phyloP scores from a whole-genome alignment of 2,888 invertebrate genomes.

The Rhogogaster chlorosoma region DNA sequence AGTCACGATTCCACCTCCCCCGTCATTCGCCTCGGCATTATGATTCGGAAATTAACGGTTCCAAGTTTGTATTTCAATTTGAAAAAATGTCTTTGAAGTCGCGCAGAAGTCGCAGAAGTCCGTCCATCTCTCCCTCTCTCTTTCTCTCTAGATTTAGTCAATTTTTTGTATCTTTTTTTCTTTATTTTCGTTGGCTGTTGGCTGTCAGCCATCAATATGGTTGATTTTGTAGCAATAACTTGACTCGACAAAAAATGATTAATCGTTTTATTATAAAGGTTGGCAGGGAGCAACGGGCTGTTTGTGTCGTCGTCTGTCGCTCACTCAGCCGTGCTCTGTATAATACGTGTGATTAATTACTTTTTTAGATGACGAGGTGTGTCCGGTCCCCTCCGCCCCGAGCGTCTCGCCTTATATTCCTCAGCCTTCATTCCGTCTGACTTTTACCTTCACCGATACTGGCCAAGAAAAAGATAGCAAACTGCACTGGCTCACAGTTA shows the following conservation, averaged over 20 bases:
- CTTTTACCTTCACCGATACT: not conserved
- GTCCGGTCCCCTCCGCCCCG: not conserved
- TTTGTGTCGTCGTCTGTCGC: conserved; percentile 59
- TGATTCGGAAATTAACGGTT: not conserved
- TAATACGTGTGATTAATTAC: conserved; percentile 60
- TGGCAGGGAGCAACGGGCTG: conserved; percentile 58
- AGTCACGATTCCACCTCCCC: conserved; percentile 59
- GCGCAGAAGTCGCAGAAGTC: not conserved
- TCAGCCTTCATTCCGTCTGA: not conserved
- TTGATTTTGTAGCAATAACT: conserved; percentile 57
- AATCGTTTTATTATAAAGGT: conserved; percentile 60
- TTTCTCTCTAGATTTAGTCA: not conserved
- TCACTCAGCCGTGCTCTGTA: conserved; percentile 49
- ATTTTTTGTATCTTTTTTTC: not conserved
- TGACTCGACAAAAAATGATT: conserved; percentile 58
- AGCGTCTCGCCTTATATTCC: not conserved
- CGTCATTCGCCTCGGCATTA: not conserved
- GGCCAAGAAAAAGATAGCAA: not conserved
- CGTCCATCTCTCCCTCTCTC: not conserved
- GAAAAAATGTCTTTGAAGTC: not conserved
- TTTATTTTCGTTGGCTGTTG: not conserved
- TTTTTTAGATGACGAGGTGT: conserved; percentile 57
- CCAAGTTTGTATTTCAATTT: no score
- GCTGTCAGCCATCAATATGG: conserved; percentile 51
- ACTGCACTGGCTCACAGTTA: not conserved